Evolutionary conservation across 1,140 invertebrate species (phyloP).

Genomic region (Varroa destructor): DNA sequence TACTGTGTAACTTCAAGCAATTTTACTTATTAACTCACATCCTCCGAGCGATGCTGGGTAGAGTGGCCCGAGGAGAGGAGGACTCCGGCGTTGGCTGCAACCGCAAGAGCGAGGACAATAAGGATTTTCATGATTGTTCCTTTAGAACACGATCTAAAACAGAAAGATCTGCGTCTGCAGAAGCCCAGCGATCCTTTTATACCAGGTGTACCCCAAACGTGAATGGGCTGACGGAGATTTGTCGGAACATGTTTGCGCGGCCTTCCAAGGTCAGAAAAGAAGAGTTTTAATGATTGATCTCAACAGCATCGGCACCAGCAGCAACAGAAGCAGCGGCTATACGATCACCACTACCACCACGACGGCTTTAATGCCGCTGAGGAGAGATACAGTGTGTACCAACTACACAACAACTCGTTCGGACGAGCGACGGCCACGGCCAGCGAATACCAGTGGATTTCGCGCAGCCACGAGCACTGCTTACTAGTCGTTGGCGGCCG

Average conservation of each 20-base stretch:
- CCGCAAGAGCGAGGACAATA: conserved; percentile 18
- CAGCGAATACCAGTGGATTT: no score
- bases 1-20: no score
- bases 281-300: neutral
- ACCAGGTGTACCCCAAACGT: neutral
- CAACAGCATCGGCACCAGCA: no score
- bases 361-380: no score
- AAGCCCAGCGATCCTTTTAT: conserved; percentile 14
- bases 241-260: conserved; percentile 10
- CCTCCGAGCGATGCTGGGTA: conserved; percentile 11
- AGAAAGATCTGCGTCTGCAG: conserved; percentile 8
- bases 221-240: neutral
- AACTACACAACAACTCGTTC: no score
- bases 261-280: conserved; percentile 27
- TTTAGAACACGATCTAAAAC: neutral
- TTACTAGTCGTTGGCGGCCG: no score
- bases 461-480: no score
- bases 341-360: no score
- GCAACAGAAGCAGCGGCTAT: no score
- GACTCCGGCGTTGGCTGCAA: conserved; percentile 18
- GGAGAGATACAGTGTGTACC: no score
- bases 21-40: neutral
- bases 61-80: conserved; percentile 13
- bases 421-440: no score
- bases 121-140: conserved; percentile 20